Percentiles rank a stretch among this genome's conserved stretches.
These are phyloP conservation scores for Caloenas nicobarica DNA, from an alignment of 2,113 vertebrate genomes.

Conservation along the genomic window DNA sequence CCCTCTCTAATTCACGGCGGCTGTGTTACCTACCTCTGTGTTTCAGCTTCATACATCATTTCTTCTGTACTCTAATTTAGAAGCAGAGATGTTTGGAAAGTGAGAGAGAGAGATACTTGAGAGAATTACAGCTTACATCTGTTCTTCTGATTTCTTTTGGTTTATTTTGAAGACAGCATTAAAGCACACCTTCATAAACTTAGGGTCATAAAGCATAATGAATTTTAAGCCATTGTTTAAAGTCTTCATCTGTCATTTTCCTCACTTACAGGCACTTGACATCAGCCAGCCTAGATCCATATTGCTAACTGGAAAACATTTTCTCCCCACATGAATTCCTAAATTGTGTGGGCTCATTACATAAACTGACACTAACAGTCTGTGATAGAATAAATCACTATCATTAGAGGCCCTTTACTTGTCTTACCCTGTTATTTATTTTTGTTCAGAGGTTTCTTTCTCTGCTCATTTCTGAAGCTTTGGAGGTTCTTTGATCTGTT, in stretches of 20 bases:
- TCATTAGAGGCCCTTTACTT: neutral
- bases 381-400: constrained; percentile 22
- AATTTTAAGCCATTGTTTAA: neutral
- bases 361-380: neutral
- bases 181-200: neutral
- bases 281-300: neutral
- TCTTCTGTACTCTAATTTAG: neutral
- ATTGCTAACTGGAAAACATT: constrained; percentile 14
- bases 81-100: neutral
- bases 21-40: neutral
- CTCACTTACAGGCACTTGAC: neutral
- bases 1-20: neutral
- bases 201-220: neutral
- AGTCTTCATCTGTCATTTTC: neutral
- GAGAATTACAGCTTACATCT: neutral
- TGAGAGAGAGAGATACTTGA: neutral
- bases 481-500: neutral
- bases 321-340: neutral
- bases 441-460: neutral
- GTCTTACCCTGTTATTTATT: neutral
- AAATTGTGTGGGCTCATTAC: neutral
- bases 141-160: neutral
- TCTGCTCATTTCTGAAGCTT: neutral
- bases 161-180: neutral
- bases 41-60: neutral